Evolutionary conservation across 2,888 invertebrate species (phyloP), one percentile per base, ranked within the genome.

Genomic region (Agrotis puta): DNA sequence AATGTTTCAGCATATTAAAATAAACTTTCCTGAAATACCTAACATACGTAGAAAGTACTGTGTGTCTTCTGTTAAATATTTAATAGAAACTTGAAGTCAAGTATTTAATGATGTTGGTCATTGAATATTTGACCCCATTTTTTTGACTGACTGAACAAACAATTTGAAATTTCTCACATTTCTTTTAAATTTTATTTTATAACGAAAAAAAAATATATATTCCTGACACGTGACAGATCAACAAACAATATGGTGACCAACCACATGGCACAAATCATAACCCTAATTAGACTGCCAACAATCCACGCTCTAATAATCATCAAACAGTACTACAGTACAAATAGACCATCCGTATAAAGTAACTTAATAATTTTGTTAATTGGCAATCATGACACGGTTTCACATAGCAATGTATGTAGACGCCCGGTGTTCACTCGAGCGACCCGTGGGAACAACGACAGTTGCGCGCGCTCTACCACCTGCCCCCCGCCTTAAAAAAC

Each of bases 361-460:
- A 76, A 77, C 78, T 74, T 70, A 82, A 85, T 84, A 92, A 91
- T 92, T 91, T 92, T 90, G 89, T 92, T 94, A 94, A 94, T 95
- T 94, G 93, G 93, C 94, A 93, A 93, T 93, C 92, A 92, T 92
- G 92, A 90, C 92, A 92, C 92, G 91, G 91, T 93, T 90, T 88
- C 90, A 85, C 84, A 86, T 87, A 88, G 86, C 87, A 88, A 87
- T 87, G 82, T 85, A 87, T 87, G 81, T 85, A 87, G 88, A 87
- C 88, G 93, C 88, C 95, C 93, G 95, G 95, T 94, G 95, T 89
- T 88, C 90, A 86, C 9, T 61, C 50, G 54, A 54, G 50, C 59
- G 73, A 88, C 89, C 91, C 95, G 95, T 95, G 95, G 95, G 95
- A 95, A 95, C 90, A 85, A 89, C 94, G 94, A 94, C 95, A 95